These are phyloP conservation scores for Myotis lucifugus DNA, from an alignment of 2,113 vertebrate species.

Conservation along the genomic window DNA sequence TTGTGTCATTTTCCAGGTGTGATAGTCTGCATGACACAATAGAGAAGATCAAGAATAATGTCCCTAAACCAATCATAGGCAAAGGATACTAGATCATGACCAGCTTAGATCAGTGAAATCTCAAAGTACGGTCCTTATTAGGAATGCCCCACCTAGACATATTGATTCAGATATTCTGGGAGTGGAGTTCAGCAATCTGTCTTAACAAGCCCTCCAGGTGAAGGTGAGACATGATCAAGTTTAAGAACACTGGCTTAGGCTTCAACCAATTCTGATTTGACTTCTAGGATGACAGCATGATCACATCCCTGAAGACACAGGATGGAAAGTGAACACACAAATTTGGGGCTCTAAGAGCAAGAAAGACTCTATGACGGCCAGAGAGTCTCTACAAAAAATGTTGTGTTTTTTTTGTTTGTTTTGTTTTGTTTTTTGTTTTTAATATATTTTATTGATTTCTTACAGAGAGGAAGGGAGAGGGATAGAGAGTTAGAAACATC, in stretches of 20 bases:
- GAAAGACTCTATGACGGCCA: neutral
- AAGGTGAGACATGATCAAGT: neutral
- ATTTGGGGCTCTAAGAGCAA: neutral
- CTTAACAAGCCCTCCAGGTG: neutral
- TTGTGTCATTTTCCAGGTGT: neutral
- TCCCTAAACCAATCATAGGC: neutral
- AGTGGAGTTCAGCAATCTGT: neutral
- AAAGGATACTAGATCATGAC: neutral
- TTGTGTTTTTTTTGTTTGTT: too few relatives aligned
- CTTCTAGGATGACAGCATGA: neutral
- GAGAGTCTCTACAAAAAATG: neutral
- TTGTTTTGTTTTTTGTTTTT: too few relatives aligned
- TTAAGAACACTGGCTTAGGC: neutral
- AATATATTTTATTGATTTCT: too few relatives aligned
- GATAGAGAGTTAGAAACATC: too few relatives aligned
- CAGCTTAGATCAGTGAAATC: neutral
- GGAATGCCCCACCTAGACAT: neutral
- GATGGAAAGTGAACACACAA: neutral
- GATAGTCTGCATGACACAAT: neutral
- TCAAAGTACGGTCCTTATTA: neutral
- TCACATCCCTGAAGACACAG: neutral
- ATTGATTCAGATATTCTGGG: neutral
- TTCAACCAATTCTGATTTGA: neutral
- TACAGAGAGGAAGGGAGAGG: too few relatives aligned
- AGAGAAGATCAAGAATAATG: neutral